Evolutionary conservation across 2,888 invertebrate species (phyloP), one percentile per base, ranked within the genome.

Genomic region (Drosophila lutescens): DNA sequence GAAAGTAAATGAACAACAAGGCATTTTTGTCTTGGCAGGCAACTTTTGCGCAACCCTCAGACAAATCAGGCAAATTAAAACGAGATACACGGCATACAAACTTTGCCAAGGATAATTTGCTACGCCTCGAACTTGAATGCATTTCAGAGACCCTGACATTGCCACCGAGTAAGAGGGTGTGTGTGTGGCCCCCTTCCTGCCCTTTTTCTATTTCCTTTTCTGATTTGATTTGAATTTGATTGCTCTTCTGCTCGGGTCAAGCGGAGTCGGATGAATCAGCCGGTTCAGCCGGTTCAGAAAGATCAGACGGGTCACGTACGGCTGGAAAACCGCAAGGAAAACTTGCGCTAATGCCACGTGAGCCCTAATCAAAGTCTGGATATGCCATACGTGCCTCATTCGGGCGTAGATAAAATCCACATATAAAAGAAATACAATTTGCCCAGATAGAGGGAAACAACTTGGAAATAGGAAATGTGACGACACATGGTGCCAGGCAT

Each of bases 161-260:
- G 47, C n/a, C n/a, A n/a, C n/a, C n/a, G n/a, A n/a, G n/a, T n/a
- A n/a, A n/a, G n/a, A n/a, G 44, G 7, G 23, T 13, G 9, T 40
- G 41, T 41, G 41, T 10, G 10, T 17, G 13, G 32, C 30, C 36
- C 23, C 17, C 23, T 23, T 2, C 0, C 4, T 23, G 23, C 26
- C 26, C 34, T 12, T 34, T 13, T 32, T 30, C 30, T 54, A 15
- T 54, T 54, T 36, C 20, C 7, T 43, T 20, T 47, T 58, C 47
- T 26, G 59, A 58, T 77, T 86, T 80, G 84, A 80, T 83, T 66
- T 56, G 74, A 68, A 63, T 80, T 86, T 81, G 81, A 80, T 72
- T 66, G 75, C 76, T 32, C n/a, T 15, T 26, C 15, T 15, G 41
- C 20, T 63, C 49, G 67, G 67, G 62, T 65, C 60, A 43, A 49